phyloP scores from a whole-genome alignment of 2,113 vertebrate genomes.

The Typhlomys cinereus region DNA sequence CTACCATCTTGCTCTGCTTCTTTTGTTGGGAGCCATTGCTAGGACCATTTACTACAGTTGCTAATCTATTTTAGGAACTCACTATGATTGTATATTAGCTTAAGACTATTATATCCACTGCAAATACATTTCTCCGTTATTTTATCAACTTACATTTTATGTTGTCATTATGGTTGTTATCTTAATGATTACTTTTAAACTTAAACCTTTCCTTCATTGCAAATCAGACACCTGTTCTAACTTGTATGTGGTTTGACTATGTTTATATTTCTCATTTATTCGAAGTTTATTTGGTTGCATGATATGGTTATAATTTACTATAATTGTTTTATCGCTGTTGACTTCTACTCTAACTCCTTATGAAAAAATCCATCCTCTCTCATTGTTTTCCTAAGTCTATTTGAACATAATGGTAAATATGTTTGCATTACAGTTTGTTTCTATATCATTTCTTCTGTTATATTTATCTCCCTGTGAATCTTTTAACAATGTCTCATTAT shows the following conservation, averaged over 20 bases:
- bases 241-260: conserved; percentile 29
- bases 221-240: conserved; percentile 11
- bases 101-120: background rate
- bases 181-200: conserved; percentile 7
- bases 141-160: conserved; percentile 39
- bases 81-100: conserved; percentile 26
- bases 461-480: conserved; percentile 12
- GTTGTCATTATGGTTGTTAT: conserved; percentile 15
- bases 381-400: background rate
- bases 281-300: conserved; percentile 32
- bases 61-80: conserved; percentile 37
- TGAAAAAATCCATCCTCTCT: conserved; percentile 33
- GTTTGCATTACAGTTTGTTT: background rate
- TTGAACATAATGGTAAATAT: background rate
- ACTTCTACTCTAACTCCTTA: conserved; percentile 17
- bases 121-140: conserved; percentile 18
- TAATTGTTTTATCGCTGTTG: conserved; percentile 30
- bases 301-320: conserved; percentile 25
- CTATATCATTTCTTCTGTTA: conserved; percentile 33
- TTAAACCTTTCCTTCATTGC: background rate
- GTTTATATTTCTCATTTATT: conserved; percentile 46
- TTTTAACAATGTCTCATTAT: conserved; percentile 30
- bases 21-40: background rate
- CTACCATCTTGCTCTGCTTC: background rate
- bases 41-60: background rate